Base-by-base conservation (phyloP, 2,888 invertebrate species). In the Pristionchus japonicus region DNA sequence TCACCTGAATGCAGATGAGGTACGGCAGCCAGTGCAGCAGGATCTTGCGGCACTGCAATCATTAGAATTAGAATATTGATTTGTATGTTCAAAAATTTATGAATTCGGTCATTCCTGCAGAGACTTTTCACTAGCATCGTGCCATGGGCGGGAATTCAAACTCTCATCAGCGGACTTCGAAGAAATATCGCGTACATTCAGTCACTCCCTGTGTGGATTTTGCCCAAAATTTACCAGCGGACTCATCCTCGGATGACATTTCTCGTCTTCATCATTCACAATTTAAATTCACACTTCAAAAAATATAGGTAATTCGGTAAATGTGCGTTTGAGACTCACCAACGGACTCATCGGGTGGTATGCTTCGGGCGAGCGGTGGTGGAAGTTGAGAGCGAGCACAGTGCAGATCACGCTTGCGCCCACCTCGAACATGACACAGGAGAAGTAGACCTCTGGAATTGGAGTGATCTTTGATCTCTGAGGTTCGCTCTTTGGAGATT, bases 381-480 rank as follows among this genome's bases (percentile, higher is more conserved):
- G 96, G 88, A 96, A 95, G 93, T 96, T 96, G 31, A 96, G 94
- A 6, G 96, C 96, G 89, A 95, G 89, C 93, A 94, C 93, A 0
- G 94, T 94, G 40, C 93, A 93, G 4, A 94, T 91, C n/a, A 94
- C 93, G 40, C 92, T 92, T 1, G 94, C 94, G 9, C 93, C 93
- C 15, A 94, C 93, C 90, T 93, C 93, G 88, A 93, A 93, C 93
- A 93, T 93, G 3, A 94, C 93, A 88, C 93, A 93, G 0, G 93
- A 93, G 83, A 94, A 94, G 88, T 93, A 94, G 52, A 94, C 92
- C 84, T 93, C 93, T 93, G 89, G 74, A 92, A 89, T 64, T 6
- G 7, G n/a, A 6, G 64, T 64, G 40, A 40, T 40, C 43, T 40
- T 23, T 77, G 40, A 31, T 11, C 4, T 6, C 40, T 77, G 40